Evolutionary conservation across 2,113 vertebrate genomes (phyloP).

Genomic region (Alligator sinensis): DNA sequence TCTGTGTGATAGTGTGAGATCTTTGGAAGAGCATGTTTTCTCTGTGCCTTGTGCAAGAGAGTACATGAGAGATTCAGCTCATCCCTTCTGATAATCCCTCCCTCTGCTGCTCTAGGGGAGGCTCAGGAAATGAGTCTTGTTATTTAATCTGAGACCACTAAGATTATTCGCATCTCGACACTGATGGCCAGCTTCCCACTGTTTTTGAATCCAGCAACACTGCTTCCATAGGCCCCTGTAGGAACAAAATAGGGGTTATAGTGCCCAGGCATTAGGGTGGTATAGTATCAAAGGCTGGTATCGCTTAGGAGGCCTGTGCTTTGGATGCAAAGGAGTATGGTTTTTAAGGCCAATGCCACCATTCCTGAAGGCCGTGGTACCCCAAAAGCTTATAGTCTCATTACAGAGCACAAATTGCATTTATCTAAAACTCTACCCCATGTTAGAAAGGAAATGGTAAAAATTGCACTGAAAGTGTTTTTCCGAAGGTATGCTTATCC

Average conservation of each 20-base stretch:
- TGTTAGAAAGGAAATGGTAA: not conserved
- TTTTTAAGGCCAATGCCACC: not conserved
- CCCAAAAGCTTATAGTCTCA: not conserved
- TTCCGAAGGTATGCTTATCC: not conserved
- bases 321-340: not conserved
- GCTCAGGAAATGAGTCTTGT: not conserved
- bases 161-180: not conserved
- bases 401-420: too few species aligned
- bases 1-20: rapidly evolving
- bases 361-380: not conserved
- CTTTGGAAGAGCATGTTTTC: not conserved
- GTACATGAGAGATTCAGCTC: not conserved
- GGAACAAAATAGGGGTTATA: not conserved
- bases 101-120: not conserved
- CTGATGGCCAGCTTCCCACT: rapidly evolving
- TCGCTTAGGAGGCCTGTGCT: not conserved
- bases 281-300: not conserved
- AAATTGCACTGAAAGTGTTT: not conserved
- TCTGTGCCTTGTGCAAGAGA: not conserved
- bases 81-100: not conserved
- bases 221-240: not conserved
- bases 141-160: not conserved
- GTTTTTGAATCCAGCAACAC: not conserved
- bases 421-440: not conserved
- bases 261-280: not conserved